Conservation (phyloP, 2,888 invertebrate genomes). For the Masnerella sp. region DNA sequence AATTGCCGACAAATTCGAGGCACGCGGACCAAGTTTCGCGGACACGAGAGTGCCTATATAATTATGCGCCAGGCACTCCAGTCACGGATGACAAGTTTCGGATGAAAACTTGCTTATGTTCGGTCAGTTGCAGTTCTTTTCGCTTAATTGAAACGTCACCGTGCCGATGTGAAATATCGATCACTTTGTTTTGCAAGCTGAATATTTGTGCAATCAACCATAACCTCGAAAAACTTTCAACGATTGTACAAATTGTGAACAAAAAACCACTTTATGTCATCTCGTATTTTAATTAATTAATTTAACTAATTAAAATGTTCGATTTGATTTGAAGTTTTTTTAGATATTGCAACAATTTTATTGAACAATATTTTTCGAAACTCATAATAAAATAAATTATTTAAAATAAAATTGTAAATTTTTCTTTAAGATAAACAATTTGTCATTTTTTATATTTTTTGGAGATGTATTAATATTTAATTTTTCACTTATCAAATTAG, state of each 20-base stretch:
- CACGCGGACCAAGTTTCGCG: slow-evolving; percentile 40
- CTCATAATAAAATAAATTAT: no score
- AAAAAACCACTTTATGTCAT: no score
- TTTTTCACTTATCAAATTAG: no score
- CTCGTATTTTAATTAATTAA: no score
- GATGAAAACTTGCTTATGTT: slow-evolving; percentile 13
- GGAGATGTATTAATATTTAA: no score
- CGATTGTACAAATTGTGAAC: no score
- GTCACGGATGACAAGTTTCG: slow-evolving; percentile 31
- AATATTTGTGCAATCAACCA: background rate
- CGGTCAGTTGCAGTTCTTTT: slow-evolving; percentile 32
- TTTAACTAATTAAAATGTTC: no score
- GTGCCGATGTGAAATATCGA: background rate
- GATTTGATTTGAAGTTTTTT: background rate
- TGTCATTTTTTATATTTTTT: no score
- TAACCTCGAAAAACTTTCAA: background rate
- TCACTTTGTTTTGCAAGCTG: background rate
- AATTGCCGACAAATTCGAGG: slow-evolving; percentile 38
- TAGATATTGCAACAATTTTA: background rate
- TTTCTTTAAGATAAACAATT: no score
- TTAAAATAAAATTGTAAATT: no score
- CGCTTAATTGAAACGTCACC: slow-evolving; percentile 20
- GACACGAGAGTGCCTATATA: slow-evolving; percentile 38
- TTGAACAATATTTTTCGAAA: background rate
- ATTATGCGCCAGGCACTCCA: slow-evolving; percentile 31